Evolutionary conservation across 2,113 vertebrate genomes (phyloP).

Genomic region (Egretta garzetta): DNA sequence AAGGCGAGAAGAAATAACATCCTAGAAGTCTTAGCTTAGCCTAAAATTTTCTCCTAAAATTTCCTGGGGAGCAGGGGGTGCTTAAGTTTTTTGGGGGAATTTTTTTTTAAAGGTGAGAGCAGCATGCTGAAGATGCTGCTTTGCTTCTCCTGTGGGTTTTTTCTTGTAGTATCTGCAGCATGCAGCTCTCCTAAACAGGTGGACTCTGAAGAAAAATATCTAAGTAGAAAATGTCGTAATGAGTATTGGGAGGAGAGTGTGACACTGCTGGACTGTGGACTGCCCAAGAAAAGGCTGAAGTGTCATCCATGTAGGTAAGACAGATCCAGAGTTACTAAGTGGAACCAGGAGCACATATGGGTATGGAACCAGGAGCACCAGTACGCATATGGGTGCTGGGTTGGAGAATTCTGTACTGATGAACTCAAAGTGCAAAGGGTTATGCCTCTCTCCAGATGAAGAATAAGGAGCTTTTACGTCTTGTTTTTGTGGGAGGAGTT

Average conservation of each 20-base stretch:
- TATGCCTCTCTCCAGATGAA: neutral
- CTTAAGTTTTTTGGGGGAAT: rapidly evolving
- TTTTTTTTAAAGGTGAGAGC: neutral
- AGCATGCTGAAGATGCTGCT: neutral
- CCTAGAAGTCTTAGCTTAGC: neutral
- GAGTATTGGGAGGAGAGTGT: neutral
- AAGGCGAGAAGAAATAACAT: rapidly evolving
- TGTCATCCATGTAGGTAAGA: neutral
- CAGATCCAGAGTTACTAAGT: neutral
- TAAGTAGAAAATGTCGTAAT: neutral
- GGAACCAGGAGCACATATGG: neutral
- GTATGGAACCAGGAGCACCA: too few species aligned
- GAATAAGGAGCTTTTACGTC: neutral
- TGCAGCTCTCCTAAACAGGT: neutral
- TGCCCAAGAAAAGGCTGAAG: neutral
- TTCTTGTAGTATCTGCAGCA: neutral
- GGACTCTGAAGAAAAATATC: neutral
- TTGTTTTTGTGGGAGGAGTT: neutral
- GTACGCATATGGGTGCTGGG: neutral
- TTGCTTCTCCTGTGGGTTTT: neutral
- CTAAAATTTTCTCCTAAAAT: neutral
- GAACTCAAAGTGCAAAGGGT: neutral
- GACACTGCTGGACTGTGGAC: neutral
- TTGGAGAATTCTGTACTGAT: neutral
- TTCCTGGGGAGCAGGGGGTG: neutral